phyloP scores from a whole-genome alignment of 2,797 vertebrate genomes.

The Tokudaia muenninki region DNA sequence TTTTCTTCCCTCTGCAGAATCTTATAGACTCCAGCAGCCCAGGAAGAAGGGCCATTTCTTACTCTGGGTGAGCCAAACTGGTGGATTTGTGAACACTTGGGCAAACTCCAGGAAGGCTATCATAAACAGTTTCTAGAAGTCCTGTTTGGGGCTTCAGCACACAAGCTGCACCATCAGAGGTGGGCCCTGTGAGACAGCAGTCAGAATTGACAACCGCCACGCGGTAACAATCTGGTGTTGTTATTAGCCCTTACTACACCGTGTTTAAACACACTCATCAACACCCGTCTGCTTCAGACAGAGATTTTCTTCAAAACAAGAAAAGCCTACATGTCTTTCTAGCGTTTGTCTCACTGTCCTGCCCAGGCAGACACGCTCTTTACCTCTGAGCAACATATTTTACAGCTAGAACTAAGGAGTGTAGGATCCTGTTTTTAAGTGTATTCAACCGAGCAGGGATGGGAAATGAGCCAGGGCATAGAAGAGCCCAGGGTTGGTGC shows the following conservation, averaged over 20 bases:
- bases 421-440: neutral
- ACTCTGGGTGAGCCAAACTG: neutral
- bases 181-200: neutral
- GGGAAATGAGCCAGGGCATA: neutral
- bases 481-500: neutral
- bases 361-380: neutral
- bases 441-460: neutral
- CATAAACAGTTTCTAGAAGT: neutral
- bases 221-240: neutral
- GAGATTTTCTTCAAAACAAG: constrained; percentile 2
- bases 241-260: neutral
- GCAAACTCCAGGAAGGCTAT: neutral
- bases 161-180: neutral
- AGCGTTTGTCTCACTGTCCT: rapidly evolving
- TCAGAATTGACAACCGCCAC: neutral
- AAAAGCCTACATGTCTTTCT: neutral
- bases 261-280: neutral
- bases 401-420: neutral
- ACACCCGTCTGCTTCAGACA: neutral
- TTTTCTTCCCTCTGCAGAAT: neutral
- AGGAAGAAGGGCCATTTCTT: neutral
- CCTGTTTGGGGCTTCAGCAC: neutral
- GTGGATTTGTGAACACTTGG: neutral
- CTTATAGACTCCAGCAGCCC: neutral
- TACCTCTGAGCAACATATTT: neutral